These are phyloP conservation scores for Papilio dardanus DNA, from an alignment of 1,140 invertebrate species.

Conservation along the genomic window DNA sequence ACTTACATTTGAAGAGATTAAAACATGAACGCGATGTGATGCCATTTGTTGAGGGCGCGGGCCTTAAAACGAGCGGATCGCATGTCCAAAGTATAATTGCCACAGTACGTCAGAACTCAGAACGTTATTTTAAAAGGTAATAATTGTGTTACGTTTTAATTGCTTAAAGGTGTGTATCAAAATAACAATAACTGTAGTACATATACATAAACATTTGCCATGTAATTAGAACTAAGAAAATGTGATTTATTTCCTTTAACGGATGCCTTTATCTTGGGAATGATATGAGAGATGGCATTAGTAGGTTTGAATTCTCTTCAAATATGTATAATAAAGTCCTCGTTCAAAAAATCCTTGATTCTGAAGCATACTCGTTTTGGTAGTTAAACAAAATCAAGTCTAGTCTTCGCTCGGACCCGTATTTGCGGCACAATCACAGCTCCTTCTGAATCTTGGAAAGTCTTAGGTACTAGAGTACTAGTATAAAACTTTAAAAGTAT, in stretches of 20 bases:
- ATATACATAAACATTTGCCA: too few relatives aligned
- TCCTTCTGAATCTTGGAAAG: background rate
- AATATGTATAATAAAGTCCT: too few relatives aligned
- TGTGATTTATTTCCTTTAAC: too few relatives aligned
- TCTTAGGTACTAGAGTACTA: background rate
- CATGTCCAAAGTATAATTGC: conserved; percentile 41
- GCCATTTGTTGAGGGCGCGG: conserved; percentile 7
- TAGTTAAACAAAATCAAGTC: background rate
- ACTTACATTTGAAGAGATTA: conserved; percentile 11
- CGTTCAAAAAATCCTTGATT: too few relatives aligned
- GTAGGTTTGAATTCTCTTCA: too few relatives aligned
- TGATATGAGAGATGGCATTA: too few relatives aligned
- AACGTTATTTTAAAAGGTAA: conserved; percentile 41
- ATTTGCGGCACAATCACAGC: background rate
- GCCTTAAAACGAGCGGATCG: conserved; percentile 48
- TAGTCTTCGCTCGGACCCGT: background rate
- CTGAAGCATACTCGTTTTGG: too few relatives aligned
- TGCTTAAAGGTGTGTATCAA: background rate
- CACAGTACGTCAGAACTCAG: conserved; percentile 32
- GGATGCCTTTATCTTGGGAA: too few relatives aligned
- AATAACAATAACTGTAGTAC: too few relatives aligned
- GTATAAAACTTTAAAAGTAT: background rate
- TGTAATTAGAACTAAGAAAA: too few relatives aligned
- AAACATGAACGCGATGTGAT: conserved; percentile 3
- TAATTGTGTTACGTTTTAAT: conserved; percentile 39